Evolutionary conservation across 2,888 invertebrate genomes (phyloP), one percentile per base, ranked within the genome.

Genomic region (Apodemia zela): DNA sequence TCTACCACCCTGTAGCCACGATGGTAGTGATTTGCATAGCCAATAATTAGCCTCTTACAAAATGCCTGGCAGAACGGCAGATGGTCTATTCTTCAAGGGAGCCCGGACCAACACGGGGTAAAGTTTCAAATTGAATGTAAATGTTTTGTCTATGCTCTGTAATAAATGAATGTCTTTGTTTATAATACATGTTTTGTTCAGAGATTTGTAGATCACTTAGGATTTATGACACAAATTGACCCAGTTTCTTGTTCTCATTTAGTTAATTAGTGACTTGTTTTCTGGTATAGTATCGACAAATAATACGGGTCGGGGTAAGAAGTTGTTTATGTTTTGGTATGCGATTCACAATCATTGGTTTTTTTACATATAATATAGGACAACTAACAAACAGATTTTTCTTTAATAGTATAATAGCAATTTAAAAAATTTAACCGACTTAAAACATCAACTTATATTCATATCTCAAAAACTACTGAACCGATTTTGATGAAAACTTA

Each of bases 231-330:
- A 54, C 25, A 54, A 13, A 25, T 25, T 54, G 54, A 54, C 54
- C 54, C 11, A 54, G 54, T 54, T 54, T 54, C 54, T 25, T 54
- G 54, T 25, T 15, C 54, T 54, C 54, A 54, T 54, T 54, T 54
- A 25, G 21, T 54, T 21, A 25, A 13, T 54, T 54, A 42, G 42
- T 42, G 42, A 54, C 25, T 54, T 54, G 54, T 54, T 54, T 49
- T 25, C 15, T 54, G 42, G 25, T 25, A 18, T 42, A 54, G 25
- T 54, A 10, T 54, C 13, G 54, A 6, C 18, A 54, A 54, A 54
- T 54, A 18, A 51, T 21, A 54, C 42, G 54, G 54, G 25, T 54
- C 54, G 25, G 25, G 54, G 21, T 54, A 54, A 54, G 10, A 25
- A 25, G 25, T 21, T 54, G 54, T 54, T 54, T 54, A 8, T 21